These are phyloP conservation scores for Scaptomyza hsui DNA, from an alignment of 1,140 invertebrate species.

Conservation along the genomic window DNA sequence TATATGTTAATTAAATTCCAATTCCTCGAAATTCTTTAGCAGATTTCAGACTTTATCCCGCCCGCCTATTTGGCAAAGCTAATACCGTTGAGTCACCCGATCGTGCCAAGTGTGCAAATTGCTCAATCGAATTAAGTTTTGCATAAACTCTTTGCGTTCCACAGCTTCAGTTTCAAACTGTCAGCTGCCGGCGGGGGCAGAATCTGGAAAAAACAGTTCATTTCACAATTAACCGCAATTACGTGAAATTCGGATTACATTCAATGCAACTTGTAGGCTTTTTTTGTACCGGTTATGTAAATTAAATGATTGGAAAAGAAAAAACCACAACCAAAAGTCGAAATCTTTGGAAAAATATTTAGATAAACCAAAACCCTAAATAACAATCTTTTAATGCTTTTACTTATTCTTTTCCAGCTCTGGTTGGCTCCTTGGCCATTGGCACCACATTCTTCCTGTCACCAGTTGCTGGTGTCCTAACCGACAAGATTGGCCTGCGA, in stretches of 20 bases:
- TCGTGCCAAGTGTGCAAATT: slow-evolving; percentile 21
- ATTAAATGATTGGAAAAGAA: slow-evolving; percentile 4
- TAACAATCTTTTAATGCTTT: too few relatives aligned
- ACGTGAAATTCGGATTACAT: slow-evolving; percentile 67
- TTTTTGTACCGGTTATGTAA: slow-evolving; percentile 8
- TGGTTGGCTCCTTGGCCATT: slow-evolving; percentile 94
- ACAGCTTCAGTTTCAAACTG: slow-evolving; percentile 2
- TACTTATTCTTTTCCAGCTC: slow-evolving; percentile 89
- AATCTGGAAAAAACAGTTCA: slow-evolving; percentile 38
- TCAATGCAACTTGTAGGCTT: slow-evolving; percentile 27
- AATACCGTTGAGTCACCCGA: slow-evolving; percentile 13
- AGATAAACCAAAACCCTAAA: neutral
- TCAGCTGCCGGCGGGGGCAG: neutral
- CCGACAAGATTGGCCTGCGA: slow-evolving; percentile 93
- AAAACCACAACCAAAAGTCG: neutral
- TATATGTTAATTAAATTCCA: too few relatives aligned
- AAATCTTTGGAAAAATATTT: too few relatives aligned
- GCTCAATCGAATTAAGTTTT: slow-evolving; percentile 24
- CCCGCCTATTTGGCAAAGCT: neutral
- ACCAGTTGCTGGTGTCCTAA: slow-evolving; percentile 94
- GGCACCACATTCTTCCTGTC: slow-evolving; percentile 96
- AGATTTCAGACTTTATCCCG: neutral
- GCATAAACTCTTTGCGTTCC: slow-evolving; percentile 11
- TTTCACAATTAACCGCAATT: slow-evolving; percentile 69
- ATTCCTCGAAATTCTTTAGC: too few relatives aligned